These are phyloP conservation scores for Xanthorhoe spadicearia DNA, from an alignment of 2,888 invertebrate species.

Conservation along the genomic window DNA sequence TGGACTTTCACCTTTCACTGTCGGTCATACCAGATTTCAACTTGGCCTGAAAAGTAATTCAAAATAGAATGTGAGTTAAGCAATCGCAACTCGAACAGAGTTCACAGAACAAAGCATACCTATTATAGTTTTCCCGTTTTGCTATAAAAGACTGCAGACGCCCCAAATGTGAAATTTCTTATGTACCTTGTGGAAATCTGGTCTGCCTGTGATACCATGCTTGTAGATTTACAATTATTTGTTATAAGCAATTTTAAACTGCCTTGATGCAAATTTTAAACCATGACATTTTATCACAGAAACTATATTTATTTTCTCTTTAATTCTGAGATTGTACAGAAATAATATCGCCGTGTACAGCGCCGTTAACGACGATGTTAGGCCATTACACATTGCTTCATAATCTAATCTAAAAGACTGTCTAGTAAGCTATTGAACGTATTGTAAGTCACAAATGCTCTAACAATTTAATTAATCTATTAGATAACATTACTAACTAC, in stretches of 20 bases:
- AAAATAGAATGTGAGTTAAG: too few species aligned
- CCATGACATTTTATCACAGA: constrained; percentile 17
- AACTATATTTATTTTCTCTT: background rate
- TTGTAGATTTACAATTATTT: background rate
- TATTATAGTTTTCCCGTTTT: background rate
- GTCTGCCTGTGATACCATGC: background rate
- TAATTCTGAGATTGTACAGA: background rate
- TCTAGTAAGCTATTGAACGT: constrained; percentile 82
- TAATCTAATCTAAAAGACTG: constrained; percentile 78
- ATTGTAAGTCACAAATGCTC: constrained; percentile 81
- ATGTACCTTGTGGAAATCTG: background rate
- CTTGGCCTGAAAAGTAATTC: background rate
- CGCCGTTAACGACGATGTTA: constrained; percentile 17
- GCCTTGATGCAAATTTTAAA: constrained; percentile 9
- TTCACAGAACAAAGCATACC: background rate
- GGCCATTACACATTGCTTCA: constrained; percentile 37
- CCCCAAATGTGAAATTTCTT: background rate
- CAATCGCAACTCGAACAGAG: background rate
- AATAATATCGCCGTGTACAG: background rate
- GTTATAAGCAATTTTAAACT: background rate
- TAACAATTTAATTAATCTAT: constrained; percentile 74
- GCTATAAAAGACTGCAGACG: background rate
- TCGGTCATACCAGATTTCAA: background rate
- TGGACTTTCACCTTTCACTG: background rate
- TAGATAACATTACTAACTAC: constrained; percentile 60